Evolutionary conservation across 1,140 invertebrate species (phyloP), one percentile per base, ranked within the genome.

Genomic region (Drosophila teissieri): DNA sequence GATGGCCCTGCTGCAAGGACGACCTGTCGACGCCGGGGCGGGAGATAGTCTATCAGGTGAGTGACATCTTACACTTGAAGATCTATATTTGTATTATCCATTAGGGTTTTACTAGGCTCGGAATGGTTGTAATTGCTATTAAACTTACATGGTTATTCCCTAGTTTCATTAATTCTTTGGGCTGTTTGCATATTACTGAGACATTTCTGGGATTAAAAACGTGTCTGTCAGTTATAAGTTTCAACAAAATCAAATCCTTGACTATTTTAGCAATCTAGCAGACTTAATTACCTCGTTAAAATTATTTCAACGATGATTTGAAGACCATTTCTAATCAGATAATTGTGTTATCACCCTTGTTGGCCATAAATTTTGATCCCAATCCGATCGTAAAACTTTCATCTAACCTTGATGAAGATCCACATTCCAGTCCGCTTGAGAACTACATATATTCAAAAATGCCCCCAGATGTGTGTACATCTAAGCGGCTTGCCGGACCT

Each of bases 11-110:
- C 51, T 73, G n/a, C 83, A 83, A 49, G n/a, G 55, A 27, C 70
- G 76, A 37, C 19, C 49, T 39, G 67, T 51, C 14, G 36, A 51
- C 56, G 68, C 62, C 24, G 65, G 58, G 48, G 48, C 58, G 7
- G 51, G 62, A 31, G 63, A 83, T 22, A 73, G 84, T 52, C 79
- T 86, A 3, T 46, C 61, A 53, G 83, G 83, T 86, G 36, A 86
- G 83, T 88, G n/a, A 12, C 22, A 22, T 24, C 27, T 31, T 31
- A 31, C 27, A 31, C 27, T 31, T 31, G 2, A 1, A 31, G 7
- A 31, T 8, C 7, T 7, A 31, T 31, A 8, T 8, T 8, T 31
- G 7, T 31, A 27, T 27, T 6, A 0, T 12, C 11, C 36, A 37
- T 12, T 12, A 37, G 0, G 36, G 36, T 36, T 36, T 36, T 24